A percentile compares a stretch with the other conserved stretches of the same genome.
These are phyloP conservation scores for Eristalis arbustorum DNA, from an alignment of 2,888 invertebrate genomes.

Conservation along the genomic window DNA sequence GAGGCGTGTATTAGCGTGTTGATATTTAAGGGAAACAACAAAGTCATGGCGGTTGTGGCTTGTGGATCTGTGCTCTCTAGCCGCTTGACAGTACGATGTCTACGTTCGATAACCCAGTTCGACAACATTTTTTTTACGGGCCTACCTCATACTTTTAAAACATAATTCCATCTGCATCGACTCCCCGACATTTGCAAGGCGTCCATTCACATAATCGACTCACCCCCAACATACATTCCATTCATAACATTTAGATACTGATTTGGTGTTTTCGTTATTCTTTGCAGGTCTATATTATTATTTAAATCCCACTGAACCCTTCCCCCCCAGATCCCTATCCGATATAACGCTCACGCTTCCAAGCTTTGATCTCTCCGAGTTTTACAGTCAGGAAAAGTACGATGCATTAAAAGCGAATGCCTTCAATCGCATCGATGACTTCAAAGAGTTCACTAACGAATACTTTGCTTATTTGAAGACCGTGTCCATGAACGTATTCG, in stretches of 20 bases:
- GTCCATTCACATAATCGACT: neutral
- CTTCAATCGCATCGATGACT: conserved; percentile 81
- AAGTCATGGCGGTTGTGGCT: too few relatives aligned
- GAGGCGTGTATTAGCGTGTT: too few relatives aligned
- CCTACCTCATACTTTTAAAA: neutral
- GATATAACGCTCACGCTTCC: conserved; percentile 75
- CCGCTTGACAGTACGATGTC: too few relatives aligned
- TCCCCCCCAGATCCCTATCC: conserved; percentile 77
- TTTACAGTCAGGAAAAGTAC: conserved; percentile 75
- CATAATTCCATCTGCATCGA: neutral
- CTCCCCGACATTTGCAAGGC: conserved; percentile 37
- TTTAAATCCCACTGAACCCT: conserved; percentile 78
- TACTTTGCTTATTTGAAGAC: conserved; percentile 81
- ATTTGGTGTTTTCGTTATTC: conserved; percentile 54
- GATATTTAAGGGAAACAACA: too few relatives aligned
- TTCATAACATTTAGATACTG: conserved; percentile 22
- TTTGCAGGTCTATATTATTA: conserved; percentile 79
- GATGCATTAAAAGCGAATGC: conserved; percentile 81
- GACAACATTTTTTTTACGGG: too few relatives aligned
- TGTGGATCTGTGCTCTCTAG: too few relatives aligned
- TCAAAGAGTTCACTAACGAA: conserved; percentile 79
- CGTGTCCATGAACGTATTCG: conserved; percentile 82
- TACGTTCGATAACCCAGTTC: too few relatives aligned
- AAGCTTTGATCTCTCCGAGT: conserved; percentile 75
- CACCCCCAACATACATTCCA: conserved; percentile 8